Evolutionary conservation across 2,797 vertebrate species (phyloP).

Genomic region (Numenius phaeopus): DNA sequence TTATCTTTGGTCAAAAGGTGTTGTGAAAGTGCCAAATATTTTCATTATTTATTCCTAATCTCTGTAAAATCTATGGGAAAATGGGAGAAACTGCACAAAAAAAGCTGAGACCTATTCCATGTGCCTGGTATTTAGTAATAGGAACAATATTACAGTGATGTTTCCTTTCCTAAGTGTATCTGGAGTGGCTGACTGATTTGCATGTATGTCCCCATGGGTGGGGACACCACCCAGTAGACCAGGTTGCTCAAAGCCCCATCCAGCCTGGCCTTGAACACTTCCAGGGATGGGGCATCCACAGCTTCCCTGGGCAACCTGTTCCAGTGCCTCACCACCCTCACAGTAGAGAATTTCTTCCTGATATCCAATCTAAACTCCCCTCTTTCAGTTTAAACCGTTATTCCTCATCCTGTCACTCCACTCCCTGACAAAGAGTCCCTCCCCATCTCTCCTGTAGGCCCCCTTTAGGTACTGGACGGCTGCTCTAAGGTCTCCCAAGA

Average conservation of each 20-base stretch:
- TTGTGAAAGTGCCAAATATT: background rate
- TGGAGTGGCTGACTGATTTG: background rate
- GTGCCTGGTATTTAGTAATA: background rate
- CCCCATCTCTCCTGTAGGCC: background rate
- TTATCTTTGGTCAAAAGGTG: background rate
- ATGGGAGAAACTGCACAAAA: background rate
- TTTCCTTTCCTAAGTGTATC: background rate
- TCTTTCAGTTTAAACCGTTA: background rate
- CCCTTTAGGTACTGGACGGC: background rate
- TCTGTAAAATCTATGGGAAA: background rate
- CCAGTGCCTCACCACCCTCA: background rate
- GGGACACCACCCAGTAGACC: background rate
- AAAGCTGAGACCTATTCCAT: background rate
- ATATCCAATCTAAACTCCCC: background rate
- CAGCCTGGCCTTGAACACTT: background rate
- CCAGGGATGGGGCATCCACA: background rate
- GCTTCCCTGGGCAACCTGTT: background rate
- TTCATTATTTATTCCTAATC: background rate
- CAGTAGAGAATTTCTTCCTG: background rate
- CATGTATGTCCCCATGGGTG: background rate
- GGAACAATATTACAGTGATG: background rate
- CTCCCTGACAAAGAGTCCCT: fast-evolving
- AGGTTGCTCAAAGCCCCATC: background rate
- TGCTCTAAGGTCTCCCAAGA: background rate
- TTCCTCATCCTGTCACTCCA: fast-evolving